phyloP scores from a whole-genome alignment of 2,113 vertebrate species.

The Thamnophis sirtalis region DNA sequence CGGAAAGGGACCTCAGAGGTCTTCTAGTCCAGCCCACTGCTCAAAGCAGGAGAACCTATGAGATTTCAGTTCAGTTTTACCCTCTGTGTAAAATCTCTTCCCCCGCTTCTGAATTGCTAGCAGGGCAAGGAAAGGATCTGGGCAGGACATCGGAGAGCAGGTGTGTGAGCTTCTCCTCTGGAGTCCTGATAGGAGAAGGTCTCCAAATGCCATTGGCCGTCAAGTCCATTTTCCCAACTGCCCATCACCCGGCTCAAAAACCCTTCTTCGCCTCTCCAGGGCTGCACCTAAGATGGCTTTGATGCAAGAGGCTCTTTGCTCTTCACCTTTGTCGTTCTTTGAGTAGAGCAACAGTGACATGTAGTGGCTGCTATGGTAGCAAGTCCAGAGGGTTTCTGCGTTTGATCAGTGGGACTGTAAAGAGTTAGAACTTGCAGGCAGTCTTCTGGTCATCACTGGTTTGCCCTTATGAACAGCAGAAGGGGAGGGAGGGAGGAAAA shows the following conservation, averaged over 20 bases:
- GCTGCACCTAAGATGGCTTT: background rate
- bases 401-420: background rate
- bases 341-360: slow-evolving; percentile 56
- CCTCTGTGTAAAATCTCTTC: background rate
- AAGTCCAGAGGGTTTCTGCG: slow-evolving; percentile 8
- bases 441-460: background rate
- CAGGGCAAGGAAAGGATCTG: background rate
- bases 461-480: background rate
- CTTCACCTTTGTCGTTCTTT: slow-evolving; percentile 1
- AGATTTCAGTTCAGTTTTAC: too few relatives aligned
- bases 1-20: too few relatives aligned
- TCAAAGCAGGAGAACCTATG: too few relatives aligned
- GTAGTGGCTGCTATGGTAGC: slow-evolving; percentile 35
- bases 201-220: background rate
- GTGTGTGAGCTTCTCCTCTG: background rate
- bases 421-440: background rate
- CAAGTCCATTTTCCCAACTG: background rate
- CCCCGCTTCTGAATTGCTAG: background rate
- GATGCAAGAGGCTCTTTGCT: background rate
- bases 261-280: background rate
- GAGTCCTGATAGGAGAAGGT: background rate
- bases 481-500: background rate
- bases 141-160: background rate
- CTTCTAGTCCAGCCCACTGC: too few relatives aligned
- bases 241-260: background rate